phyloP scores from a whole-genome alignment of 2,113 vertebrate genomes.

The Epinephelus fuscoguttatus region DNA sequence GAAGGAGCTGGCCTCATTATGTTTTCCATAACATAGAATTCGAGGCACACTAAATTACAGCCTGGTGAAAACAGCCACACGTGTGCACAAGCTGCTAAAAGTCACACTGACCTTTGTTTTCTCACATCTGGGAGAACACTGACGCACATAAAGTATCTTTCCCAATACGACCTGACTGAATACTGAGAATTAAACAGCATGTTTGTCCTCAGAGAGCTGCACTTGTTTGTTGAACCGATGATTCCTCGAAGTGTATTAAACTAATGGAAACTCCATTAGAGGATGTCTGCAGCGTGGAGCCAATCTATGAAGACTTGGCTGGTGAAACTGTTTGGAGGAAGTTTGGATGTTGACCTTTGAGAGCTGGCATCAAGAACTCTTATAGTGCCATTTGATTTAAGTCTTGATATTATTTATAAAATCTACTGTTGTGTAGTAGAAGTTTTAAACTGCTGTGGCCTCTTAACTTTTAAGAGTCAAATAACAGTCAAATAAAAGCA shows the following conservation, averaged over 20 bases:
- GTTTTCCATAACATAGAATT: slow-evolving; percentile 30
- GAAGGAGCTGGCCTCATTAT: not conserved
- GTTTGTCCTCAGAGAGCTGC: not conserved
- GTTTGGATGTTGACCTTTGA: slow-evolving; percentile 34
- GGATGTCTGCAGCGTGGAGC: not conserved
- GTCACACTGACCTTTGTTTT: not conserved
- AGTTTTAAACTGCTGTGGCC: not conserved
- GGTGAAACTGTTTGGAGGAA: not conserved
- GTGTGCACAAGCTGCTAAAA: slow-evolving; percentile 9
- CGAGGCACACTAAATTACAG: slow-evolving; percentile 19
- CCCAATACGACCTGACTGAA: not conserved
- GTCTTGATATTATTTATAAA: not conserved
- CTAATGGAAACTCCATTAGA: slow-evolving; percentile 24
- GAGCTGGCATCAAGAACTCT: slow-evolving; percentile 1
- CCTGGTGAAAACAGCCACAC: not conserved
- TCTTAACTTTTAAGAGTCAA: not conserved
- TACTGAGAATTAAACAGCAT: not conserved
- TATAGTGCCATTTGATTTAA: slow-evolving; percentile 2
- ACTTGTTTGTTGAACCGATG: not conserved
- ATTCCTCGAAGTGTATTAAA: slow-evolving; percentile 1
- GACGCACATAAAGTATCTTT: not conserved
- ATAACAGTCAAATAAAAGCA: not conserved
- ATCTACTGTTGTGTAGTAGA: not conserved
- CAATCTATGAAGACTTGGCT: slow-evolving; percentile 16
- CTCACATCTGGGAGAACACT: not conserved